A percentile compares a stretch with the other conserved stretches of the same genome.
Conservation (phyloP, 2,888 invertebrate species). For the Quadroppia sp. region DNA sequence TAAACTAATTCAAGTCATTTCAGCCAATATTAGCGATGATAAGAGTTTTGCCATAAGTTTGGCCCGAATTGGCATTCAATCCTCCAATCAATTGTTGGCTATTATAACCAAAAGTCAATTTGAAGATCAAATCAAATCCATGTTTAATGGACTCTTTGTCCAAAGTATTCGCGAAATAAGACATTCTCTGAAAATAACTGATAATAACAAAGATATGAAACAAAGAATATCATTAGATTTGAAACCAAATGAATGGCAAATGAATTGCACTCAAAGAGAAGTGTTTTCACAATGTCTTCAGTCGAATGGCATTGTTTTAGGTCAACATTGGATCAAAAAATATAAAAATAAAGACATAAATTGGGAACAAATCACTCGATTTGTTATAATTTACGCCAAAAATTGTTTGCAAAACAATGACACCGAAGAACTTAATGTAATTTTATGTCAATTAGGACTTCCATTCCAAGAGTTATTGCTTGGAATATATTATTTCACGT, state of each 20-base stretch:
- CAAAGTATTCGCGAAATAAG: background rate
- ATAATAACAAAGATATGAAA: background rate
- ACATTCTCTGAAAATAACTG: background rate
- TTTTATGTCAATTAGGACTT: background rate
- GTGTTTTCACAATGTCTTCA: background rate
- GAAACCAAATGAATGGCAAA: background rate
- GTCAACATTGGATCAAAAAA: slow-evolving; percentile 20
- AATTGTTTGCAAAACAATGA: background rate
- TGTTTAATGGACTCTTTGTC: background rate
- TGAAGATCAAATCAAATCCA: background rate
- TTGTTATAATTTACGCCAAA: background rate
- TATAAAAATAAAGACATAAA: background rate
- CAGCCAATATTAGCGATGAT: slow-evolving; percentile 3
- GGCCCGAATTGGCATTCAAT: slow-evolving; percentile 23
- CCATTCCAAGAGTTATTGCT: background rate
- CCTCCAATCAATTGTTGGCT: slow-evolving; percentile 36
- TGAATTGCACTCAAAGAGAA: background rate
- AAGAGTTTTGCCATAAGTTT: slow-evolving; percentile 32
- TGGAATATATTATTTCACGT: background rate
- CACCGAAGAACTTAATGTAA: background rate
- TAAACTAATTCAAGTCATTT: slow-evolving; percentile 15
- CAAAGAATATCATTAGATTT: background rate
- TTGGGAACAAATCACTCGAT: background rate
- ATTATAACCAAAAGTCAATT: background rate
- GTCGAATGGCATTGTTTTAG: background rate